Evolutionary conservation across 2,113 vertebrate species (phyloP).

Genomic region (Cavia aperea): DNA sequence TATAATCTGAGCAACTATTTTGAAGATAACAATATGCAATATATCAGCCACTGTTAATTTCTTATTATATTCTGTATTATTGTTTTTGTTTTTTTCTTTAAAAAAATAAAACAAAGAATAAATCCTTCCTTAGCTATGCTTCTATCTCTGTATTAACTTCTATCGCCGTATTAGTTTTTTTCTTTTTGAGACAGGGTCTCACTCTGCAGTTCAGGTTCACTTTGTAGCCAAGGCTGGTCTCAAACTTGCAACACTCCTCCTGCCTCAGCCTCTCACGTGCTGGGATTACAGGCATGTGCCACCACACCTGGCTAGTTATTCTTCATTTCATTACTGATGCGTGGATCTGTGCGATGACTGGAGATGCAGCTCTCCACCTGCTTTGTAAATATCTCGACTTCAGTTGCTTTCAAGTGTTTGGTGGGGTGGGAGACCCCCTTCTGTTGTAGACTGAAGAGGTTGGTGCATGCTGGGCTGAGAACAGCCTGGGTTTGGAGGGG

Average conservation of each 20-base stretch:
- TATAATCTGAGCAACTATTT: too few species aligned
- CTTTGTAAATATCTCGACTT: background rate
- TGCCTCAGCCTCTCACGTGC: too few species aligned
- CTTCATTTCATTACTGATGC: background rate
- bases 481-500: background rate
- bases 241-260: too few species aligned
- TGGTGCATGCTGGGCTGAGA: background rate
- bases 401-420: background rate
- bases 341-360: background rate
- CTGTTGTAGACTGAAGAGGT: background rate
- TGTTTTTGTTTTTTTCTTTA: too few species aligned
- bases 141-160: background rate
- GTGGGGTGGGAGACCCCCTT: background rate
- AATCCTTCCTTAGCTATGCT: background rate
- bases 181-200: too few species aligned
- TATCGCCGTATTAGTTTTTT: too few species aligned
- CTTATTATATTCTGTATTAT: too few species aligned
- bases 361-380: background rate
- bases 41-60: too few species aligned
- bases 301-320: background rate
- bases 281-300: too few species aligned
- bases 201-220: too few species aligned
- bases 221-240: too few species aligned
- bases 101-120: background rate
- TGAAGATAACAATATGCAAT: too few species aligned